These are phyloP conservation scores for Phocides pigmalion DNA, from an alignment of 1,140 invertebrate genomes.

Conservation along the genomic window DNA sequence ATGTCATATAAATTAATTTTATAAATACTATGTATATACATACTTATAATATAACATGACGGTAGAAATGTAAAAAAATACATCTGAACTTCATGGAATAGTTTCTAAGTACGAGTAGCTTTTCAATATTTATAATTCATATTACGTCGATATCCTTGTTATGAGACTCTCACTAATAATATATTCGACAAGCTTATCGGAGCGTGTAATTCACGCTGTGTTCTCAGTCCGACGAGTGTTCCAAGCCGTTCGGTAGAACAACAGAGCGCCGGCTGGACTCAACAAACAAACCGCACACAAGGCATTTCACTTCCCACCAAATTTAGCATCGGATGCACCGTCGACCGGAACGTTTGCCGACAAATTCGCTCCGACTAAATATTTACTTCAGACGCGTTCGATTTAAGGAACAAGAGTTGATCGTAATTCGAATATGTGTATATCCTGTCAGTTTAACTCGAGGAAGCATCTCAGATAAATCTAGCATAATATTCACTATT, in stretches of 20 bases:
- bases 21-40: too few species aligned
- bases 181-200: background rate
- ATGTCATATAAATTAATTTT: too few species aligned
- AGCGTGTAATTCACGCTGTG: background rate
- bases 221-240: background rate
- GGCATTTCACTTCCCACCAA: conserved; percentile 9
- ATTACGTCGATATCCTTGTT: too few species aligned
- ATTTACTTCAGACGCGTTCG: background rate
- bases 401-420: background rate
- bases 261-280: background rate
- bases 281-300: conserved; percentile 7
- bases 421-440: background rate
- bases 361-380: background rate
- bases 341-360: background rate
- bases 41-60: too few species aligned
- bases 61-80: too few species aligned
- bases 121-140: too few species aligned
- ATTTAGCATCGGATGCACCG: background rate
- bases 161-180: conserved; percentile 12
- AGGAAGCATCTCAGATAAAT: too few species aligned
- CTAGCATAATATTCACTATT: too few species aligned
- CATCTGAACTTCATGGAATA: too few species aligned
- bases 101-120: too few species aligned
- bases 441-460: background rate
- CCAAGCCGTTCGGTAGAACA: background rate